Evolutionary conservation across 2,113 vertebrate genomes (phyloP).

Genomic region (Mirza zaza): DNA sequence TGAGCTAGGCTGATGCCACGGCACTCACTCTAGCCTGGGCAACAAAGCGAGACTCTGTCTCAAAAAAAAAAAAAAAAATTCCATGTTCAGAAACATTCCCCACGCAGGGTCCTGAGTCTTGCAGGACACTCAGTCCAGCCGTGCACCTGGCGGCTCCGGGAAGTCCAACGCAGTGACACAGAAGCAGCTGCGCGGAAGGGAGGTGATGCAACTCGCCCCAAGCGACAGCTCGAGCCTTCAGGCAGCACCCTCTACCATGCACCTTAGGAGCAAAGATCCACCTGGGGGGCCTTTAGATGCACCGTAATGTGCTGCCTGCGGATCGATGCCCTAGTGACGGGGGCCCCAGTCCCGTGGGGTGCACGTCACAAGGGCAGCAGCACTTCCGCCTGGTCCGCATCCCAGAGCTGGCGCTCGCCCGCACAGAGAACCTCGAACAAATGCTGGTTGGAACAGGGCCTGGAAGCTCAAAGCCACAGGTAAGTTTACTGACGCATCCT

Average conservation of each 20-base stretch:
- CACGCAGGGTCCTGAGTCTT: rapidly evolving
- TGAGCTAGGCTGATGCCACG: too few relatives aligned
- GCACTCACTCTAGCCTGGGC: too few relatives aligned
- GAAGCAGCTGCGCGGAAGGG: rapidly evolving
- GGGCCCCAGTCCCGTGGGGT: rapidly evolving
- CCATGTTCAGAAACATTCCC: background rate
- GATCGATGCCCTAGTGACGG: too few relatives aligned
- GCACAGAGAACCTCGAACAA: rapidly evolving
- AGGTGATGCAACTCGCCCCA: rapidly evolving
- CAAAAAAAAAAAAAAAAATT: background rate
- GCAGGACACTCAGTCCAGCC: background rate
- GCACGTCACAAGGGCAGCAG: rapidly evolving
- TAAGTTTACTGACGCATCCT: rapidly evolving
- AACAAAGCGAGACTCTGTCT: too few relatives aligned
- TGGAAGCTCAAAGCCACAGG: rapidly evolving
- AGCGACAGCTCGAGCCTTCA: background rate
- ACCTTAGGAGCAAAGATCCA: background rate
- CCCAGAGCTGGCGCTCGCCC: background rate
- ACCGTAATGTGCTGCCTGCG: rapidly evolving
- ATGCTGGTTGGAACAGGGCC: rapidly evolving
- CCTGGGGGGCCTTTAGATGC: too few relatives aligned
- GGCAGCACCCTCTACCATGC: rapidly evolving
- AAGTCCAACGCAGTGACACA: background rate
- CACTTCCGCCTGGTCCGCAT: rapidly evolving
- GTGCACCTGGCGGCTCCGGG: rapidly evolving